Conservation (phyloP, 2,797 vertebrate species). For the Dermochelys coriacea region DNA sequence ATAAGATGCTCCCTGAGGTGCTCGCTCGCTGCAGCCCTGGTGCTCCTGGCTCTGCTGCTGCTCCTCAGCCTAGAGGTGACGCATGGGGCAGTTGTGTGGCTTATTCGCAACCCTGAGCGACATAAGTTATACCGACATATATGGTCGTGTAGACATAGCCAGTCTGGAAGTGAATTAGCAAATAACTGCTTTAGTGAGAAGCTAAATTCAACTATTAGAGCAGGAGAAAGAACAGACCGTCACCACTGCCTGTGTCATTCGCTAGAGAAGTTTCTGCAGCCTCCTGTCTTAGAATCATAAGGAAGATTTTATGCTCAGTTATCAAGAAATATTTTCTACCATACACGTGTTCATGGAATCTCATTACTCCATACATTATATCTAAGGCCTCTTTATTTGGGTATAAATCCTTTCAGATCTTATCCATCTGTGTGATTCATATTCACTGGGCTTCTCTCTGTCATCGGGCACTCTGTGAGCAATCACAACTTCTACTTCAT, state of each 20-base stretch:
- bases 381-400: not conserved
- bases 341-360: not conserved
- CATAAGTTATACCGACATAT: too few relatives aligned
- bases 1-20: too few relatives aligned
- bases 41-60: too few relatives aligned
- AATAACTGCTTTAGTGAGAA: not conserved
- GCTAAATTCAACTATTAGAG: not conserved
- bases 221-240: not conserved
- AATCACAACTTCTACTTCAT: not conserved
- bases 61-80: too few relatives aligned
- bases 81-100: too few relatives aligned
- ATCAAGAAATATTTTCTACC: not conserved
- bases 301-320: not conserved
- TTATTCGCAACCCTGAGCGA: too few relatives aligned
- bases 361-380: not conserved
- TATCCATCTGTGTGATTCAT: not conserved
- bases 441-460: not conserved
- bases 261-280: not conserved
- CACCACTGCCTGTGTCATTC: not conserved
- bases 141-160: too few relatives aligned
- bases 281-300: not conserved
- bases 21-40: too few relatives aligned
- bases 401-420: not conserved
- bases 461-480: not conserved
- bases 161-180: not conserved